Evolutionary conservation across 2,888 invertebrate genomes (phyloP), one percentile per base, ranked within the genome.

Genomic region (Trilocha varians): DNA sequence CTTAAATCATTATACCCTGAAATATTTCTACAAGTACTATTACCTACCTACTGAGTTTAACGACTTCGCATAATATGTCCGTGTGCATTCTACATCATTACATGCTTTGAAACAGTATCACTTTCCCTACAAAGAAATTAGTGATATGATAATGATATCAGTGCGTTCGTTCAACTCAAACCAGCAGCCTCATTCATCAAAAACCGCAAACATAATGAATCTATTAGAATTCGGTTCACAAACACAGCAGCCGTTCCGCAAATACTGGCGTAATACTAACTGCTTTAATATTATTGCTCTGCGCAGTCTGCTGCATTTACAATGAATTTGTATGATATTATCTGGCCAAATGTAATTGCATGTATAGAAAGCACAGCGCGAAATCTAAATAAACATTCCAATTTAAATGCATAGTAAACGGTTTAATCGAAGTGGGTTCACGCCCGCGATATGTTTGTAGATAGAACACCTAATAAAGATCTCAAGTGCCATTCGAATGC

Each of bases 171-270:
- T 18, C 18, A 18, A 4, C 18, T 18, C 49, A 56, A 62, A 65
- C 62, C 65, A 62, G 70, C 59, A 53, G 57, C 61, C 58, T 58
- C 59, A 60, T 59, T 62, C 58, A 59, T 54, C 48, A 59, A 52
- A 54, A 58, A 53, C 50, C 46, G 46, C 52, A 46, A 56, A 62
- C 59, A 69, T 65, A 72, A 76, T 72, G 68, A 69, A 69, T 73
- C 72, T 70, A 77, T 80, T 79, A 74, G 56, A 61, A 79, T 80
- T 77, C 75, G 62, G 50, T 52, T 50, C 68, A 62, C 66, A 65
- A 50, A 44, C 58, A 52, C 41, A 49, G 46, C 50, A 56, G 54
- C 50, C 61, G 62, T 67, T 68, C 62, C 59, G 62, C 69, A 66
- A 65, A 56, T 55, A 50, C 54, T 52, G 47, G 46, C 44, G 49